Conservation (phyloP, 2,888 invertebrate genomes). For the Mimumesa dahlbomi region DNA sequence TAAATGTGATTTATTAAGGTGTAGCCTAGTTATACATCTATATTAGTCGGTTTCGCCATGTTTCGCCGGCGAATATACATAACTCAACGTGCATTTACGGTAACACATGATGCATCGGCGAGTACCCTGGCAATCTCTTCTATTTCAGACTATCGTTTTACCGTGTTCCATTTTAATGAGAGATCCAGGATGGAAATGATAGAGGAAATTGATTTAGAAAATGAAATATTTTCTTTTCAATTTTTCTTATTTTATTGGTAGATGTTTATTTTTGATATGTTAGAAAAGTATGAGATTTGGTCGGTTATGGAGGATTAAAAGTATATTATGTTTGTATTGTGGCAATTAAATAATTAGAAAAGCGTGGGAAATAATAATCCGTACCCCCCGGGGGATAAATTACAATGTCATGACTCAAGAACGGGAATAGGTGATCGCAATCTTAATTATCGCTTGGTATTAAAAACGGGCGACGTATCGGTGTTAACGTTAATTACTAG, state of each 20-base stretch:
- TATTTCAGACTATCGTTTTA: not conserved
- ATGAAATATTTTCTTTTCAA: not conserved
- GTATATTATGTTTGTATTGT: too few relatives aligned
- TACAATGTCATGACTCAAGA: not conserved
- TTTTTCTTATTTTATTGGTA: not conserved
- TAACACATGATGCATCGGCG: not conserved
- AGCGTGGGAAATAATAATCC: too few relatives aligned
- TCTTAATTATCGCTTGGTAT: slow-evolving; percentile 9
- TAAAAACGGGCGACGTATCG: not conserved
- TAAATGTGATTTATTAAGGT: slow-evolving; percentile 5
- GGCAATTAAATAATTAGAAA: too few relatives aligned
- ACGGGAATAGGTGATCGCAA: slow-evolving; percentile 5
- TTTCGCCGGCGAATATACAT: not conserved
- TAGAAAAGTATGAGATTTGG: too few relatives aligned
- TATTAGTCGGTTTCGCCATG: slow-evolving; percentile 15
- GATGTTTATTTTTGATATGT: too few relatives aligned
- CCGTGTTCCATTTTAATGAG: not conserved
- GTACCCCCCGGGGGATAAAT: not conserved
- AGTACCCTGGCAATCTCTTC: not conserved
- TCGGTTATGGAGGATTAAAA: too few relatives aligned
- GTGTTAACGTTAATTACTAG: not conserved
- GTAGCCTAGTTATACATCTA: not conserved
- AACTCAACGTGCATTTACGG: not conserved
- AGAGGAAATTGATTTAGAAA: too few relatives aligned
- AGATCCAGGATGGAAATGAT: too few relatives aligned